Percentiles rank a stretch among this genome's conserved stretches.
These are phyloP conservation scores for Epinotia brunnichana DNA, from an alignment of 2,888 invertebrate genomes.

Conservation along the genomic window DNA sequence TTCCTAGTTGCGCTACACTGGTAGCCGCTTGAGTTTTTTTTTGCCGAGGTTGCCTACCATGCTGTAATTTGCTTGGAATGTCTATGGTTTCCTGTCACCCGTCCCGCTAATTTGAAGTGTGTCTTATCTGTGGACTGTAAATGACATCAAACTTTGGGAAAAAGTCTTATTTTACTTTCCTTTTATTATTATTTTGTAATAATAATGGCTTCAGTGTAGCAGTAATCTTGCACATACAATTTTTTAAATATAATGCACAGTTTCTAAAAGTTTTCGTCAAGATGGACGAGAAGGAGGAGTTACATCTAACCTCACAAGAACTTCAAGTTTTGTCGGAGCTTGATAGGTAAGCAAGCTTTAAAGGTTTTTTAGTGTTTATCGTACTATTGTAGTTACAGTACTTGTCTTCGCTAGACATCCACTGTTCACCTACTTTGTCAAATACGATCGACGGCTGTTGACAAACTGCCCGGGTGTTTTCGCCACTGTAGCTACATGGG, in stretches of 20 bases:
- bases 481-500: background rate
- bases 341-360: conserved; percentile 87
- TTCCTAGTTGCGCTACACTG: too few species aligned
- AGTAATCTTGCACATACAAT: background rate
- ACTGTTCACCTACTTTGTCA: conserved; percentile 20
- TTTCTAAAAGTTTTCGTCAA: conserved; percentile 46
- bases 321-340: conserved; percentile 93
- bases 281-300: conserved; percentile 86
- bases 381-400: background rate
- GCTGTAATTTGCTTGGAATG: background rate
- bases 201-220: conserved; percentile 19
- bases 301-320: conserved; percentile 91
- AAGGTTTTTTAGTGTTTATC: conserved; percentile 14
- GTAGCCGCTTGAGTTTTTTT: background rate
- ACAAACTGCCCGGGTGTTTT: conserved; percentile 8
- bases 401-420: background rate
- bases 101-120: background rate
- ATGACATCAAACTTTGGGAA: conserved; percentile 40
- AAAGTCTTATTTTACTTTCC: conserved; percentile 34
- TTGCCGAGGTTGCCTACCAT: background rate
- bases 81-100: conserved; percentile 6
- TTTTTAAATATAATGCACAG: conserved; percentile 6
- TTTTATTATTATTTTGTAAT: conserved; percentile 27
- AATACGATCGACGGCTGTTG: conserved; percentile 10
- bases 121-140: conserved; percentile 28